Base-by-base conservation (phyloP, 23 tunicate species). In the Phallusia fumigata region DNA sequence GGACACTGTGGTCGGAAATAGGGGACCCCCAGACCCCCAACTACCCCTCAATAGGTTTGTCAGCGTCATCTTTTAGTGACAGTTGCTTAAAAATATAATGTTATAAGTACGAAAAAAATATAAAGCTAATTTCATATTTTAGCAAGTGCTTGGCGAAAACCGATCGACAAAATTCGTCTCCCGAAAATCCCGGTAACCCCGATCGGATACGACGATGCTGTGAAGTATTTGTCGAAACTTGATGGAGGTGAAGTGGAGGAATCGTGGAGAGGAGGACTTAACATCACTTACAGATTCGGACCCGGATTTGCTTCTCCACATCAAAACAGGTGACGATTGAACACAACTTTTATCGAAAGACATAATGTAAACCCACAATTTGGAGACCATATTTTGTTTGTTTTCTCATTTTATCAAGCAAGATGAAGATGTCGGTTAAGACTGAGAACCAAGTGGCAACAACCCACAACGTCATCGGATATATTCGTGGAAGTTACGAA, bases 101-200 rank as follows among this genome's bases (percentile, higher is more conserved):
- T n/a, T n/a, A n/a, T n/a, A n/a, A n/a, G n/a, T n/a, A n/a, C n/a
- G n/a, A n/a, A n/a, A n/a, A n/a, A n/a, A n/a, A n/a, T n/a, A n/a
- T n/a, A n/a, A n/a, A n/a, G n/a, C n/a, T n/a, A n/a, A n/a, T n/a
- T n/a, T n/a, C n/a, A n/a, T n/a, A 3, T 40, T 40, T 40, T 10
- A 40, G 47, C 47, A 40, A 40, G 47, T 0, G 89, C 95, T 5
- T 90, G 85, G 86, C 82, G 80, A 32, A 76, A 84, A 74, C 79
- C 80, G 3, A 87, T 74, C 8, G 73, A 85, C 21, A 32, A 80
- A 32, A 30, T 89, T 28, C 35, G n/a, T n/a, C 78, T 84, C 0
- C 94, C 94, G 19, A 80, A 84, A 36, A 89, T 89, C 1, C 94
- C 94, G 15, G 94, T 89, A 21, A 89, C 94, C 10, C 94, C 94